Conservation (phyloP, 2,888 invertebrate genomes). For the Xestia rhomboidea region DNA sequence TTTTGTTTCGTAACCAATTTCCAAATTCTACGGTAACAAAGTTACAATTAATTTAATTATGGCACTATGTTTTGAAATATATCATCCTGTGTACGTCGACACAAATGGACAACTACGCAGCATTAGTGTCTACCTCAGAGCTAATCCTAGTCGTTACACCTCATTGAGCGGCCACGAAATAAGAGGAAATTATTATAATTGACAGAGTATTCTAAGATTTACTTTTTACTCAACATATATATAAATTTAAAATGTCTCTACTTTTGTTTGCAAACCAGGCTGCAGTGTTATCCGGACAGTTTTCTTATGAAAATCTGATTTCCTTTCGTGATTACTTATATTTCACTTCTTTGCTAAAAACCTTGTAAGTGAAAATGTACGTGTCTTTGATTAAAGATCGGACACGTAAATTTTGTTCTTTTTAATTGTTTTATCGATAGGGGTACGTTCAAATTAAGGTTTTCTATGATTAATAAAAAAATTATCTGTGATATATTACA, state of each 20-base stretch:
- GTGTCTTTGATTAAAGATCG: too few relatives aligned
- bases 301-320: background rate
- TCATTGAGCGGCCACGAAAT: conserved; percentile 68
- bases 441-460: background rate
- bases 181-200: background rate
- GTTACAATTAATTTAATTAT: background rate
- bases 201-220: background rate
- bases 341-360: background rate
- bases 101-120: conserved; percentile 61
- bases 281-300: background rate
- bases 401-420: background rate
- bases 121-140: conserved; percentile 69
- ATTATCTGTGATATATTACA: background rate
- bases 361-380: background rate
- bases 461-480: background rate
- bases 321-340: background rate
- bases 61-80: background rate
- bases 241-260: background rate
- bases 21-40: background rate
- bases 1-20: background rate
- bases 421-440: background rate
- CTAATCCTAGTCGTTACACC: conserved; percentile 74
- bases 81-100: conserved; percentile 44
- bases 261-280: background rate
- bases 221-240: background rate